Conservation (phyloP, 2,888 invertebrate genomes). For the Dolichomitus sp. region DNA sequence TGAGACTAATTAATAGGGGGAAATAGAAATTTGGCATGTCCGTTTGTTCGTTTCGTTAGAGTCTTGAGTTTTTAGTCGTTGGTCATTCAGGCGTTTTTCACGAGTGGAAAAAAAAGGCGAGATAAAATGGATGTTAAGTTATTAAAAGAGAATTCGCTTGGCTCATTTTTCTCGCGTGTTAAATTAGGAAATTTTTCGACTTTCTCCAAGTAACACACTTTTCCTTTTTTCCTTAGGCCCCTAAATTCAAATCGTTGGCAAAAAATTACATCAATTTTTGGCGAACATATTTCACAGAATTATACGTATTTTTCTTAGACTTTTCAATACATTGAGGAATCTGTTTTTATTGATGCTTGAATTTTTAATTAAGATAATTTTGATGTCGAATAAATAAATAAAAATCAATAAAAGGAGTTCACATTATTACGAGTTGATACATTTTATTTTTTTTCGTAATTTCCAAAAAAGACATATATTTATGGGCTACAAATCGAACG, state of each 20-base stretch:
- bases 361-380: no score
- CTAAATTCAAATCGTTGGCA: not conserved
- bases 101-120: not conserved
- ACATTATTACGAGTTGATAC: no score
- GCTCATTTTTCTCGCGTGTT: conserved; percentile 12
- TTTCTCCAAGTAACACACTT: not conserved
- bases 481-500: no score
- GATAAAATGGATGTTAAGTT: not conserved
- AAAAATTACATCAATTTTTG: not conserved
- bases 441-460: no score
- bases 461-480: no score
- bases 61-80: not conserved
- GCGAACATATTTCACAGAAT: not conserved
- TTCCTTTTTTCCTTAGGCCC: not conserved
- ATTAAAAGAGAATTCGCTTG: not conserved
- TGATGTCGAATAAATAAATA: no score
- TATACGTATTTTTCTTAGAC: no score
- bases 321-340: not conserved
- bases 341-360: no score
- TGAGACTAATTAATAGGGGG: not conserved
- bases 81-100: not conserved
- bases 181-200: conserved; percentile 8
- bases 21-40: not conserved
- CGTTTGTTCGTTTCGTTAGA: not conserved
- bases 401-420: no score